Conservation (phyloP, 2,888 invertebrate genomes). For the Lydus trimaculatus region DNA sequence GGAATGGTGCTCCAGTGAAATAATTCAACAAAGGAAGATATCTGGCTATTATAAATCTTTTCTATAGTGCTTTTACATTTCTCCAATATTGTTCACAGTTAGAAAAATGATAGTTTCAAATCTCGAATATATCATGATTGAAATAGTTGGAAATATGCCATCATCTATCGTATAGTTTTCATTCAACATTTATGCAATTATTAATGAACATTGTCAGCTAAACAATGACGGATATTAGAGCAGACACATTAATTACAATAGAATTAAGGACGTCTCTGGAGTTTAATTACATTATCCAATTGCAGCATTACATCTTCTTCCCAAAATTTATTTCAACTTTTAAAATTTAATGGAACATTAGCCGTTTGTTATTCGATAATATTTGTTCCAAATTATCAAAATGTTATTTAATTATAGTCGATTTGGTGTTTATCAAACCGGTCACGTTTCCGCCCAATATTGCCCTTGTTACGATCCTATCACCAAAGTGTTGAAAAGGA, state of each 20-base stretch:
- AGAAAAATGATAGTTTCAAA: background rate
- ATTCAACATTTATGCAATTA: background rate
- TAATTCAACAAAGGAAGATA: background rate
- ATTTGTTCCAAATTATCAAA: background rate
- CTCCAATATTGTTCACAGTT: background rate
- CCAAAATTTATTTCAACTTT: background rate
- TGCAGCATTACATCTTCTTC: no score
- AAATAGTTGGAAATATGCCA: background rate
- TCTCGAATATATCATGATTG: background rate
- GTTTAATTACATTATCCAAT: no score
- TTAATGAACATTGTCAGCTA: background rate
- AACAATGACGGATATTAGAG: background rate
- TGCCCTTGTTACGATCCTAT: background rate
- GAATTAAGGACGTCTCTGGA: conserved; percentile 18
- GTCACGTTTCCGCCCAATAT: background rate
- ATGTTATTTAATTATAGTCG: background rate
- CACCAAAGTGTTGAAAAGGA: background rate
- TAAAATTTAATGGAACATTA: no score
- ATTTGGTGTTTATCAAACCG: background rate
- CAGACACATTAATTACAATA: conserved; percentile 19
- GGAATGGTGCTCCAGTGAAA: background rate
- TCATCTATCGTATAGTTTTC: background rate
- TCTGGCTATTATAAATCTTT: background rate
- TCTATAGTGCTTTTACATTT: background rate
- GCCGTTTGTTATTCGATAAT: no score